These are phyloP conservation scores for Rhincodon typus DNA, from an alignment of 2,797 vertebrate species.

Conservation along the genomic window DNA sequence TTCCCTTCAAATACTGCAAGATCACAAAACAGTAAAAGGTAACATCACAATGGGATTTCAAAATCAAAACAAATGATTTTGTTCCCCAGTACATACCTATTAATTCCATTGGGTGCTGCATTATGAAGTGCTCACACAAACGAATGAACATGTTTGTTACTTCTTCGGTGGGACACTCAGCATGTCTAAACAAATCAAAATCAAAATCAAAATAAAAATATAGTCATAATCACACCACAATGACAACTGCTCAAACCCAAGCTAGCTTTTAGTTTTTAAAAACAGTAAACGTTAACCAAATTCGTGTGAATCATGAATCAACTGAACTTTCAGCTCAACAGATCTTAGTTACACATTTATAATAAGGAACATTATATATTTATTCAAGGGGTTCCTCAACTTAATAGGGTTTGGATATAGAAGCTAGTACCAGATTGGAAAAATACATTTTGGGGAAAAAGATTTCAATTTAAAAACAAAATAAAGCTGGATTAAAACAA, in stretches of 20 bases:
- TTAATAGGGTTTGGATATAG: not conserved
- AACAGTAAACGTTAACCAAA: not conserved
- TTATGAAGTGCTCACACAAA: constrained; percentile 80
- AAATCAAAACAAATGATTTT: not conserved
- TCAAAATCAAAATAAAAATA: constrained; percentile 41
- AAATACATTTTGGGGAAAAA: not conserved
- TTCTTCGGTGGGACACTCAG: constrained; percentile 82
- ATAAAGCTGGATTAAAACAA: not conserved
- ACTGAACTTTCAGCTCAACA: not conserved
- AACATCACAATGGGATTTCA: not conserved
- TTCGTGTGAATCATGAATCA: not conserved
- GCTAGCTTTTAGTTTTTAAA: constrained; percentile 19
- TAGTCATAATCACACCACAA: not conserved
- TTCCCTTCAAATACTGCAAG: not conserved
- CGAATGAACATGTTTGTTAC: constrained; percentile 80
- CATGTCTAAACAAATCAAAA: constrained; percentile 67
- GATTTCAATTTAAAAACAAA: not conserved
- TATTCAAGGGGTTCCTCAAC: not conserved
- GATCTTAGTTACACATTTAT: not conserved
- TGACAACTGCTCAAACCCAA: not conserved
- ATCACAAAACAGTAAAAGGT: not conserved
- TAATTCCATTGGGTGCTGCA: constrained; percentile 83
- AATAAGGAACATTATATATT: too few species aligned
- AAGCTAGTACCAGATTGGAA: not conserved
- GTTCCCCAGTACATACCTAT: constrained; percentile 70